Conservation (phyloP, 1,140 invertebrate genomes). For the Forficula auricularia region DNA sequence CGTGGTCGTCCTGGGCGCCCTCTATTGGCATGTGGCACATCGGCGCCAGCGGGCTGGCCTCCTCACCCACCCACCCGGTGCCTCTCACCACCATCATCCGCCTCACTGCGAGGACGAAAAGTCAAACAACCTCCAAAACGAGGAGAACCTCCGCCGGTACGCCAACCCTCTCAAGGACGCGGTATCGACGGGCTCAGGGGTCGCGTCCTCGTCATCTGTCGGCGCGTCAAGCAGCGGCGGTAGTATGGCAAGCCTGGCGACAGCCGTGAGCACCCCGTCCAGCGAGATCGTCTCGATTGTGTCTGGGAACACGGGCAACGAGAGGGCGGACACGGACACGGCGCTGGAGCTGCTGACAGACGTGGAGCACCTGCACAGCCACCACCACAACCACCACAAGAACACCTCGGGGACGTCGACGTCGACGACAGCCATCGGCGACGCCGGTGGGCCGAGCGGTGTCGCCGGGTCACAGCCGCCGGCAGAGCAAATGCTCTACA, state of each 20-base stretch:
- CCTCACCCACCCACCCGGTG: constrained; percentile 23
- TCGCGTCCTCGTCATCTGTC: constrained; percentile 21
- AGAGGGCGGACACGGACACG: background rate
- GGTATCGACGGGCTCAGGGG: constrained; percentile 33
- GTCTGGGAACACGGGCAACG: background rate
- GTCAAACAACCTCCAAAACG: constrained; percentile 74
- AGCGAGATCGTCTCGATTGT: background rate
- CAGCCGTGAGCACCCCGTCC: constrained; percentile 10
- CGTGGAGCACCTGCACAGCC: background rate
- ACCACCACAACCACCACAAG: constrained; percentile 17
- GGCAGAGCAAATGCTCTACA: constrained; percentile 45
- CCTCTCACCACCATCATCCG: constrained; percentile 12
- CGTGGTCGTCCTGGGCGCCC: constrained; percentile 25
- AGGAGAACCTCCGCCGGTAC: constrained; percentile 64
- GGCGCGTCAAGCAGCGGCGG: constrained; percentile 22
- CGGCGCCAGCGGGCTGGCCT: constrained; percentile 30
- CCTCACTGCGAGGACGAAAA: constrained; percentile 65
- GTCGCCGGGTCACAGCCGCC: constrained; percentile 32
- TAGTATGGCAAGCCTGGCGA: constrained; percentile 18
- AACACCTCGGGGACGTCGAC: constrained; percentile 39
- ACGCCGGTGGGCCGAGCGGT: constrained; percentile 32
- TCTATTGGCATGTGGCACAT: constrained; percentile 34
- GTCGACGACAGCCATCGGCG: constrained; percentile 23
- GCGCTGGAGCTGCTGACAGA: background rate
- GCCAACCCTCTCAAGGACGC: constrained; percentile 38